These are phyloP conservation scores for Palythoa caribaeorum DNA, from an alignment of 92 coral and sea anemone species.

Conservation along the genomic window DNA sequence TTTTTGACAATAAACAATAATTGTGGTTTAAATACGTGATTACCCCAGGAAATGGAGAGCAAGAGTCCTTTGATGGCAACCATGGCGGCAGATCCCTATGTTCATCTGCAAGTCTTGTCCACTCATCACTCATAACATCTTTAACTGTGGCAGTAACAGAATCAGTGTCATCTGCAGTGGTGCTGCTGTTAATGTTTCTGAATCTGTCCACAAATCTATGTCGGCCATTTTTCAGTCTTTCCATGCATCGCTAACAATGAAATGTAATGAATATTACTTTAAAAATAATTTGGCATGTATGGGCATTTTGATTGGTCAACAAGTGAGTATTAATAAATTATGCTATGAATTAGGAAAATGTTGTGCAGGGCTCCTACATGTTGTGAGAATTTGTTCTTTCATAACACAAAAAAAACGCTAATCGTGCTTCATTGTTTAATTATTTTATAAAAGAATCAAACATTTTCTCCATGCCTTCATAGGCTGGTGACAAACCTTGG, in stretches of 20 bases:
- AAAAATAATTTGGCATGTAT: too few relatives aligned
- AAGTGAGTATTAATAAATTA: too few relatives aligned
- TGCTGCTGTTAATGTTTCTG: not conserved
- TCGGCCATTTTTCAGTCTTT: constrained; percentile 36
- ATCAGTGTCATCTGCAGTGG: not conserved
- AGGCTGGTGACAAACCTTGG: too few relatives aligned
- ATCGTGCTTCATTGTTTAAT: too few relatives aligned
- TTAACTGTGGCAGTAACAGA: constrained; percentile 12
- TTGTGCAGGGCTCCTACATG: too few relatives aligned
- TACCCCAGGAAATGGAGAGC: constrained; percentile 46
- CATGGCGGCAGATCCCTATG: constrained; percentile 37
- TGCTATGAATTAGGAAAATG: too few relatives aligned
- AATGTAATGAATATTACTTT: not conserved
- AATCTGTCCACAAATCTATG: constrained; percentile 34
- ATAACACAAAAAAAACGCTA: too few relatives aligned
- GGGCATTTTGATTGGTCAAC: too few relatives aligned
- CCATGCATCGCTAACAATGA: constrained; percentile 37
- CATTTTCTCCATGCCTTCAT: too few relatives aligned
- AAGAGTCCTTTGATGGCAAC: constrained; percentile 31
- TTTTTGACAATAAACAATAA: too few relatives aligned
- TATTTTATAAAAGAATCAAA: too few relatives aligned
- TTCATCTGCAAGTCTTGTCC: constrained; percentile 24
- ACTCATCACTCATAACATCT: constrained; percentile 48
- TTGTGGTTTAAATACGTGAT: not conserved
- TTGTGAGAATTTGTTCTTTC: too few relatives aligned